phyloP scores from a whole-genome alignment of 2,888 invertebrate species.

The Drosophila kambysellisi region DNA sequence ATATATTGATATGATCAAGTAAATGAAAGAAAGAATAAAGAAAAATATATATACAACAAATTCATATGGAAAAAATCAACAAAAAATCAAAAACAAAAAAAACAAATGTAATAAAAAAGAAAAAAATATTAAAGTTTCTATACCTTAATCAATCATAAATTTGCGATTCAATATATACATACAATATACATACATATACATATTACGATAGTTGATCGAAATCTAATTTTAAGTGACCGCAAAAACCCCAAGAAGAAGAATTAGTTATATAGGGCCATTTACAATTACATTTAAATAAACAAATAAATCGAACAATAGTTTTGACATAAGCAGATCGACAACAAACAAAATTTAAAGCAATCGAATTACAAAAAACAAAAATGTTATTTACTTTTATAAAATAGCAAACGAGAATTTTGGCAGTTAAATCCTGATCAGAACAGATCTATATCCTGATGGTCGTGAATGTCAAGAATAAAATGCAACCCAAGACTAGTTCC shows the following conservation, averaged over 20 bases:
- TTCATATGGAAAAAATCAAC: constrained; percentile 44
- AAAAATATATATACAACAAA: constrained; percentile 68
- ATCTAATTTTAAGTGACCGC: constrained; percentile 53
- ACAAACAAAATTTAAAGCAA: constrained; percentile 7
- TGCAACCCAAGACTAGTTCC: constrained; percentile 59
- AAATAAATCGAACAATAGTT: constrained; percentile 61
- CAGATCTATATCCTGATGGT: constrained; percentile 30
- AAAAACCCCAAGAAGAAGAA: constrained; percentile 29
- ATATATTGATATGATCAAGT: constrained; percentile 81
- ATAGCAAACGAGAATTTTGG: constrained; percentile 43
- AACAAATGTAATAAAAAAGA: constrained; percentile 11
- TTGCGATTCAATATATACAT: constrained; percentile 71
- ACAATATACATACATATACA: constrained; percentile 60
- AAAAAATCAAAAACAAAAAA: constrained; percentile 7
- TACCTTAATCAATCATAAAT: constrained; percentile 73
- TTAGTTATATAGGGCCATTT: constrained; percentile 65
- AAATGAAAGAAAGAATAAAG: constrained; percentile 59
- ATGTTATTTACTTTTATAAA: constrained; percentile 69
- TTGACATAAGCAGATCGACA: constrained; percentile 44
- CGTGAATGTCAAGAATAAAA: constrained; percentile 27
- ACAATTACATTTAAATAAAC: constrained; percentile 64
- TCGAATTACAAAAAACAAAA: constrained; percentile 7
- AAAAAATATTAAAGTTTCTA: constrained; percentile 68
- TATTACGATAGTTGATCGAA: constrained; percentile 64
- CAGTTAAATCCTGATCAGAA: constrained; percentile 37